Evolutionary conservation across 92 coral and sea anemone genomes (phyloP), one percentile per base, ranked within the genome.

Genomic region (Palythoa heliodiscus): DNA sequence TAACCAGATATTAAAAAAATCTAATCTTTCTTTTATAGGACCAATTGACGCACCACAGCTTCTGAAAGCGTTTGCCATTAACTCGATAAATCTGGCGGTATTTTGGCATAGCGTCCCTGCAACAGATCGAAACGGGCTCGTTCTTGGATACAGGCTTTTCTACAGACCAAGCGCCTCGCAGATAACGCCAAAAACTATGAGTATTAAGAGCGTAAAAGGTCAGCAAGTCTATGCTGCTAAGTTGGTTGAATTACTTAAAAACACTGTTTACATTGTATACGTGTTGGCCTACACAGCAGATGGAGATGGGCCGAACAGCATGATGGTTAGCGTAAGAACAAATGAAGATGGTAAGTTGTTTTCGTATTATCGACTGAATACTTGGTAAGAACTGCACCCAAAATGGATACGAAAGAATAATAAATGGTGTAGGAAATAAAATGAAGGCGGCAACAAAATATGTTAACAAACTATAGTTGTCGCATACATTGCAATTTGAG

Each of bases 231-330:
- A 37, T 5, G 19, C 22, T 37, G 52, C 76, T 11, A 38, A 39
- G 22, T 71, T 71, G 19, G 76, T 37, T 17, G 76, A 52, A 17
- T 78, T 87, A 7, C 10, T 52, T 20, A 87, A 58, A 60, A 79
- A 52, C 17, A 71, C 61, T 1, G 25, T 70, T 29, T 87, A 87
- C 47, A 37, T 71, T 40, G 1, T 87, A 2, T 13, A 22, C 29
- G 29, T 87, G 29, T 61, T 73, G 82, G 89, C 76, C 7, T 71
- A 29, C 17, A 87, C 89, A 4, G 66, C 82, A 4, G 83, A 19
- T 55, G 89, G 89, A 70, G 79, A 22, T 14, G 89, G 89, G 5
- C 89, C 89, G 15, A 25, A 35, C 8, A 71, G 86, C 53, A 14
- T 53, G 5, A 8, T 48, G 43, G 25, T 87, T 15, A 35, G 17